Conservation (phyloP, 2,113 vertebrate species). For the pig (Sus scrofa) region DNA sequence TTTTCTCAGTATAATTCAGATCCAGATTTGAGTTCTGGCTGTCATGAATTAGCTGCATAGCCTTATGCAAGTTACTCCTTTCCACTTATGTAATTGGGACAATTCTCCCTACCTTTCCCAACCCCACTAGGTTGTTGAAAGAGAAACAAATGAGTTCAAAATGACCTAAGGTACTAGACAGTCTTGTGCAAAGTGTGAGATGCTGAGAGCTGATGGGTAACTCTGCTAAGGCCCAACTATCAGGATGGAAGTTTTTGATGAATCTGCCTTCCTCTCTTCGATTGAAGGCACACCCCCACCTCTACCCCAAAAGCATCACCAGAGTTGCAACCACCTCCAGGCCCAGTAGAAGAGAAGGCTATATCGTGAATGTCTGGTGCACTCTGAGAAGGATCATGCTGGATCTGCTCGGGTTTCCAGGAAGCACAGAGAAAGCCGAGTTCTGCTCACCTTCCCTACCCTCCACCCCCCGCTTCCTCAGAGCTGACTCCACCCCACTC, state of each 20-base stretch:
- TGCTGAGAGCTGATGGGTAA: no score
- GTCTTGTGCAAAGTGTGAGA: not conserved
- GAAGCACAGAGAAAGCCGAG: not conserved
- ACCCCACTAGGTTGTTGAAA: not conserved
- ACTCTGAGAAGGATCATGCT: not conserved
- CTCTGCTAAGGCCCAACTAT: not conserved
- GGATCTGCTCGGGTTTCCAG: not conserved
- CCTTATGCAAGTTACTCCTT: not conserved
- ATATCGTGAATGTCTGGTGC: accelerated
- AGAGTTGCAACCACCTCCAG: not conserved
- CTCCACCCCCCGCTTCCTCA: no score
- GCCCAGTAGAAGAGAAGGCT: not conserved
- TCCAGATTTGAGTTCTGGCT: not conserved
- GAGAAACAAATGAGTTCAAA: not conserved
- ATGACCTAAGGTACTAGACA: not conserved
- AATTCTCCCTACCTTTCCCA: not conserved
- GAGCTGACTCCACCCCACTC: not conserved
- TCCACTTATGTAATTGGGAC: not conserved
- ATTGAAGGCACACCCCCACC: not conserved
- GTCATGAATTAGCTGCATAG: not conserved
- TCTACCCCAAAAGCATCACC: not conserved
- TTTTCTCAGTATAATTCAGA: not conserved
- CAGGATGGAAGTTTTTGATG: not conserved
- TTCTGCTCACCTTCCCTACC: not conserved
- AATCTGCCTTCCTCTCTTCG: not conserved